Percentiles rank a stretch among this genome's conserved stretches.
These are phyloP conservation scores for Nerophis ophidion DNA, from an alignment of 2,113 vertebrate genomes.

Conservation along the genomic window DNA sequence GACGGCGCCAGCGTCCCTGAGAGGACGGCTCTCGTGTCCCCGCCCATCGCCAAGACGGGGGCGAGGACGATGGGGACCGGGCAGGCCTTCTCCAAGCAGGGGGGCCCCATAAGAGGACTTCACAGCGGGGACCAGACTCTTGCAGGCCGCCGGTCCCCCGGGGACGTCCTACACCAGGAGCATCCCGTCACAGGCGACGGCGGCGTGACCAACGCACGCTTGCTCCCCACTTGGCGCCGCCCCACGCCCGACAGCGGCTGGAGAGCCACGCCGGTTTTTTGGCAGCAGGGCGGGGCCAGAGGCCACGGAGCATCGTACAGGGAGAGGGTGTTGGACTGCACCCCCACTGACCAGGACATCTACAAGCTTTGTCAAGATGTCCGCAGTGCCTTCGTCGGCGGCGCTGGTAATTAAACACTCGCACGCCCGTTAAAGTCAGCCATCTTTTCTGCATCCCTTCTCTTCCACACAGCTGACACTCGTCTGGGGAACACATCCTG, in stretches of 20 bases:
- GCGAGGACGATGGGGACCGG: slow-evolving; percentile 66
- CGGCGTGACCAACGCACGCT: neutral
- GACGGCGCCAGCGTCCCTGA: slow-evolving; percentile 27
- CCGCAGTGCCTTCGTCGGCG: slow-evolving; percentile 60
- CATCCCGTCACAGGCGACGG: neutral
- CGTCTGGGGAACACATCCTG: too few relatives aligned
- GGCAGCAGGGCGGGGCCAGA: slow-evolving; percentile 31
- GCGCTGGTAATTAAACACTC: slow-evolving; percentile 59
- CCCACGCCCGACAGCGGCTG: slow-evolving; percentile 36
- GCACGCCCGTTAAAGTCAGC: too few relatives aligned
- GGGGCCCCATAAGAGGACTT: slow-evolving; percentile 37
- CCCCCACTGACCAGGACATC: slow-evolving; percentile 80
- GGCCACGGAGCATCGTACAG: slow-evolving; percentile 32
- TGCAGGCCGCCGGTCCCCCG: slow-evolving; percentile 27
- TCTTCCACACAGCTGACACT: too few relatives aligned
- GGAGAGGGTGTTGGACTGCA: slow-evolving; percentile 67
- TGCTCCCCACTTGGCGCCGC: slow-evolving; percentile 36
- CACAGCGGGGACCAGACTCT: slow-evolving; percentile 23
- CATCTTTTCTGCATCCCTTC: too few relatives aligned
- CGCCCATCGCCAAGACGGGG: slow-evolving; percentile 65
- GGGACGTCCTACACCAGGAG: slow-evolving; percentile 38
- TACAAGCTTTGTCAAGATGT: slow-evolving; percentile 68
- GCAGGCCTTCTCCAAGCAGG: slow-evolving; percentile 70
- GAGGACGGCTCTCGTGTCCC: slow-evolving; percentile 34
- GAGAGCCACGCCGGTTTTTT: slow-evolving; percentile 31